phyloP scores from a whole-genome alignment of 1,140 invertebrate species.

The Leptoteleia sp. region DNA sequence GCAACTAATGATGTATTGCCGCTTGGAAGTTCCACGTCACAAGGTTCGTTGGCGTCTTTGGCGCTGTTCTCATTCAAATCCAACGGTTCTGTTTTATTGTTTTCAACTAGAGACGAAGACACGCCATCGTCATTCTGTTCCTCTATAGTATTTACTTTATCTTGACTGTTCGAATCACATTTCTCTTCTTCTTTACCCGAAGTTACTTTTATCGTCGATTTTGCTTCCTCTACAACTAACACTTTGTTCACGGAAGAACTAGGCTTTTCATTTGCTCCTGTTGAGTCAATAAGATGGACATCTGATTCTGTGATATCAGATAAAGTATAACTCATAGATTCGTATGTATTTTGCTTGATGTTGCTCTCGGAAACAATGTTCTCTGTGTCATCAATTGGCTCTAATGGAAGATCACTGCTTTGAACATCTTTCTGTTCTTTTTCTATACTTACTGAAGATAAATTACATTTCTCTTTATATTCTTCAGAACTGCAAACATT shows the following conservation, averaged over 20 bases:
- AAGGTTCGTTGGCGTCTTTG: constrained; percentile 36
- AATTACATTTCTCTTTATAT: constrained; percentile 4
- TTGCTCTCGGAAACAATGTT: constrained; percentile 50
- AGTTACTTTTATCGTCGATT: neutral
- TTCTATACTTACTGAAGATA: constrained; percentile 23
- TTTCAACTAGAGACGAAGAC: constrained; percentile 40
- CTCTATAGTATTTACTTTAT: neutral
- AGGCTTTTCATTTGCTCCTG: constrained; percentile 55
- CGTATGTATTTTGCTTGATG: constrained; percentile 25
- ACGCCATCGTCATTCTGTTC: constrained; percentile 52
- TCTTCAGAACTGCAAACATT: constrained; percentile 27
- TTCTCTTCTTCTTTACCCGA: constrained; percentile 13
- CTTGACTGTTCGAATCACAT: constrained; percentile 10
- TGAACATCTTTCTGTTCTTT: constrained; percentile 17
- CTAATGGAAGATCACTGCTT: constrained; percentile 2
- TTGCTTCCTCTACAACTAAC: neutral
- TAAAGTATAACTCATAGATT: too few species aligned
- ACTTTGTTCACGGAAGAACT: constrained; percentile 58
- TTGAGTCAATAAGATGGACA: constrained; percentile 39
- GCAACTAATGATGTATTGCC: constrained; percentile 53
- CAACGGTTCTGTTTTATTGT: constrained; percentile 8
- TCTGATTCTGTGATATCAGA: too few species aligned
- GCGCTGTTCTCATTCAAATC: constrained; percentile 21
- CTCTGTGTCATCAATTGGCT: constrained; percentile 4
- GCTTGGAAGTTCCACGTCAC: constrained; percentile 28